phyloP scores from a whole-genome alignment of 2,888 invertebrate genomes.

The Malthinus seriepunctatus region DNA sequence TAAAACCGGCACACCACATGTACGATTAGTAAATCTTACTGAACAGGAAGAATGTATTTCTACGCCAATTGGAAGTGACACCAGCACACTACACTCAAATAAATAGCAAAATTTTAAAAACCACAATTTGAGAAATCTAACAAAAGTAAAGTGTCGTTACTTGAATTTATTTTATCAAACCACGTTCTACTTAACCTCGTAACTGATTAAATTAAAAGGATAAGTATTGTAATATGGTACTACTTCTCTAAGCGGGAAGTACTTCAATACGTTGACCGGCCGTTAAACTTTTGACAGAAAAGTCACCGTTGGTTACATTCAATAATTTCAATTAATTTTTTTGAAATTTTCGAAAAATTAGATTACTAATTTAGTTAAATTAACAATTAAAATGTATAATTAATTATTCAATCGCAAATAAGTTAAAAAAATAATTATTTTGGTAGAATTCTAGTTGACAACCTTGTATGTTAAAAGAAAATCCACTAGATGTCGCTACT shows the following conservation, averaged over 20 bases:
- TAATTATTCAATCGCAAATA: background rate
- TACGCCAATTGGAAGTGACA: slow-evolving; percentile 36
- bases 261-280: background rate
- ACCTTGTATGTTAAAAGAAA: too few species aligned
- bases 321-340: background rate
- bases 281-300: slow-evolving; percentile 2
- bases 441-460: too few species aligned
- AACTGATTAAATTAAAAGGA: too few species aligned
- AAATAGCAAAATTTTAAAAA: background rate
- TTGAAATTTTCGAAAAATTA: background rate
- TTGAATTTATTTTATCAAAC: too few species aligned
- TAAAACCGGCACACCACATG: slow-evolving; percentile 54
- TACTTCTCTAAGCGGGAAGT: background rate
- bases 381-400: background rate
- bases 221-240: background rate
- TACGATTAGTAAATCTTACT: slow-evolving; percentile 49
- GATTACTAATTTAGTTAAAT: background rate
- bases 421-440: too few species aligned
- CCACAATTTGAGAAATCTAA: background rate
- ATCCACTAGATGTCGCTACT: too few species aligned
- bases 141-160: too few species aligned
- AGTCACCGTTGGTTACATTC: slow-evolving; percentile 1
- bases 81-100: background rate
- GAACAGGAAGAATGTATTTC: slow-evolving; percentile 41
- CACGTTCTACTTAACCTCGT: too few species aligned